Evolutionary conservation across 2,888 invertebrate species (phyloP).

Genomic region (Cosmorhoe ocellata): DNA sequence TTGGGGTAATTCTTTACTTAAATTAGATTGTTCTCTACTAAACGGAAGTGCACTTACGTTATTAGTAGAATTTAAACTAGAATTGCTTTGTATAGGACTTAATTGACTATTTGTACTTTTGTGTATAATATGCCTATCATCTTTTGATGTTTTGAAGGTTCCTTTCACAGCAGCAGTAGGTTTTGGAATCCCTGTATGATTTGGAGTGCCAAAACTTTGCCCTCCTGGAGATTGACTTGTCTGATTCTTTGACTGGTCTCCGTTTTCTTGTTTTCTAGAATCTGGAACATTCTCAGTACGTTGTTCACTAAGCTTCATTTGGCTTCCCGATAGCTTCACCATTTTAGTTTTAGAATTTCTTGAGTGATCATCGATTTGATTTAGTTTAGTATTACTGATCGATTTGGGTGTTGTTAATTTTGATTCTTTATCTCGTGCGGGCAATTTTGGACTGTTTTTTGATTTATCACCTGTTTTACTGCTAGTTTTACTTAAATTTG

Average conservation of each 20-base stretch:
- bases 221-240: constrained; percentile 62
- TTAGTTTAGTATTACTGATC: constrained; percentile 73
- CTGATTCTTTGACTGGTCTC: constrained; percentile 44
- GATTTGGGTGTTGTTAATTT: constrained; percentile 80
- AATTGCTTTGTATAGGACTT: constrained; percentile 82
- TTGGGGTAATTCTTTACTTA: constrained; percentile 75
- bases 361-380: constrained; percentile 72
- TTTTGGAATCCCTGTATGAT: constrained; percentile 89
- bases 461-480: constrained; percentile 68
- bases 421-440: constrained; percentile 73
- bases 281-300: constrained; percentile 52
- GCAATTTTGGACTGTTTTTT: constrained; percentile 73
- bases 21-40: constrained; percentile 77
- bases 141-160: constrained; percentile 88
- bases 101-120: constrained; percentile 82
- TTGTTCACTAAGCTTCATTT: constrained; percentile 68
- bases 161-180: constrained; percentile 96
- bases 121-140: constrained; percentile 77
- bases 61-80: constrained; percentile 81
- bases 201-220: constrained; percentile 69
- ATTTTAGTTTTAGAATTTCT: constrained; percentile 68
- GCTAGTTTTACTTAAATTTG: constrained; percentile 64
- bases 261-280: constrained; percentile 50
- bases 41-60: constrained; percentile 74
- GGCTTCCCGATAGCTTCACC: constrained; percentile 75